A percentile compares a stretch with the other conserved stretches of the same genome.
Evolutionary conservation across 2,797 vertebrate species (phyloP).

Genomic region (Poeciliopsis gracilis): DNA sequence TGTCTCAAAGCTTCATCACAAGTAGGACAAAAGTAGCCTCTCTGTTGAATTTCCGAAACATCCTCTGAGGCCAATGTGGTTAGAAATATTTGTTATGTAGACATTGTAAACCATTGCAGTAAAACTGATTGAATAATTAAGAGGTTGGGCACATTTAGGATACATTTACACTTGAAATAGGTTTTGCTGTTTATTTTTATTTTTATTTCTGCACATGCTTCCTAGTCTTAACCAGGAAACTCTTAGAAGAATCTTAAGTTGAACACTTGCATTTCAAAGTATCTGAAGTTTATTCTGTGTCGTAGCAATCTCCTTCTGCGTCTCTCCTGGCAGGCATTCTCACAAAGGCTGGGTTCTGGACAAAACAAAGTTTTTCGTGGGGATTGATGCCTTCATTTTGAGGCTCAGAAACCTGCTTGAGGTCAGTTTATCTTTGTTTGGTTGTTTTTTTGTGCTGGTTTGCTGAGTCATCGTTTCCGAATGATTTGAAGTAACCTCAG

Average conservation of each 20-base stretch:
- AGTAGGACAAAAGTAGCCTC: slow-evolving; percentile 66
- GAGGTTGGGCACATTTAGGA: neutral
- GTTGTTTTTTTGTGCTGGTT: neutral
- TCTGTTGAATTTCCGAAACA: neutral
- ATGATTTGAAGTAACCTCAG: neutral
- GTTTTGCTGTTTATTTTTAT: neutral
- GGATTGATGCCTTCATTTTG: slow-evolving; percentile 86
- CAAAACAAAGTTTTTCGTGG: slow-evolving; percentile 84
- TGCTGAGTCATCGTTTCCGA: slow-evolving; percentile 6
- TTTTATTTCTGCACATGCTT: neutral
- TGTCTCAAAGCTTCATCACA: slow-evolving; percentile 77
- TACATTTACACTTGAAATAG: neutral
- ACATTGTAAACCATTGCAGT: neutral
- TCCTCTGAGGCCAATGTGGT: neutral
- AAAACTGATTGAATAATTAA: neutral
- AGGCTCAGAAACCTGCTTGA: slow-evolving; percentile 89
- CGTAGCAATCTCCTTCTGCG: neutral
- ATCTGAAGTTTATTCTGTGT: neutral
- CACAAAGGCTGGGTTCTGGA: slow-evolving; percentile 81
- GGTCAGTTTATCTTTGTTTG: slow-evolving; percentile 69
- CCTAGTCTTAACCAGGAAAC: neutral
- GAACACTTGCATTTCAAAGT: neutral
- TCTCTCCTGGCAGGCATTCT: slow-evolving; percentile 74
- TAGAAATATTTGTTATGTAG: neutral
- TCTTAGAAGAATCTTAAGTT: neutral